Base-by-base conservation (phyloP, 1,140 invertebrate species). In the Meloidogyne hapla region DNA sequence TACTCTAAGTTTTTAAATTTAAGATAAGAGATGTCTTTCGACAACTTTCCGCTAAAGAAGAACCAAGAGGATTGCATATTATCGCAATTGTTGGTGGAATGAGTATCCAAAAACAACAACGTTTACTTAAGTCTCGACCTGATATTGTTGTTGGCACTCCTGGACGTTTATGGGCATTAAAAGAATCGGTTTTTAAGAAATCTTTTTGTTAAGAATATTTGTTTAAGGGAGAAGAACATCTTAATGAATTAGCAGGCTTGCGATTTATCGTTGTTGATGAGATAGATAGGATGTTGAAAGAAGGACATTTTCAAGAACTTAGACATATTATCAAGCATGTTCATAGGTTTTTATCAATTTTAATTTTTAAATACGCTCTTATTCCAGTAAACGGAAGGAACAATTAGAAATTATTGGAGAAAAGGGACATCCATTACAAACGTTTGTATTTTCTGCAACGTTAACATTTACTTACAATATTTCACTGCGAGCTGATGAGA, bases 391-490 rank as follows among this genome's bases (percentile, higher is more conserved):
- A n/a, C 21, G 21, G 26, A 61, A 76, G 12, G 75, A 56, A 62
- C 42, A 28, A 23, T 23, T 18, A 38, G 23, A 25, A 63, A 64
- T 15, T 38, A 28, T 63, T 26, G 40, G 56, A 2, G 56, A 74
- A 42, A 62, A 10, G 9, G 5, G 12, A 33, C 42, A 45, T 69
- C 40, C 23, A 94, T 25, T 83, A 26, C 95, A 99, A 88, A 96
- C 92, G 83, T 96, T 98, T 88, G 92, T 99, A 0, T 98, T 98
- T 89, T 99, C 96, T 0, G 97, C 97, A 21, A 99, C 97, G 0
- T 89, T 99, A 8, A 95, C 95, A 1, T 88, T 97, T 82, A 91
- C 75, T 40, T 79, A 84, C 94, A 28, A 72, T 62, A 61, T 72
- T 72, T 28, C 45, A 8, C 80, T 90, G 25, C 85, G 88, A 42